Evolutionary conservation across 2,113 vertebrate genomes (phyloP), one percentile per base, ranked within the genome.

Genomic region (Chaetura pelagica): DNA sequence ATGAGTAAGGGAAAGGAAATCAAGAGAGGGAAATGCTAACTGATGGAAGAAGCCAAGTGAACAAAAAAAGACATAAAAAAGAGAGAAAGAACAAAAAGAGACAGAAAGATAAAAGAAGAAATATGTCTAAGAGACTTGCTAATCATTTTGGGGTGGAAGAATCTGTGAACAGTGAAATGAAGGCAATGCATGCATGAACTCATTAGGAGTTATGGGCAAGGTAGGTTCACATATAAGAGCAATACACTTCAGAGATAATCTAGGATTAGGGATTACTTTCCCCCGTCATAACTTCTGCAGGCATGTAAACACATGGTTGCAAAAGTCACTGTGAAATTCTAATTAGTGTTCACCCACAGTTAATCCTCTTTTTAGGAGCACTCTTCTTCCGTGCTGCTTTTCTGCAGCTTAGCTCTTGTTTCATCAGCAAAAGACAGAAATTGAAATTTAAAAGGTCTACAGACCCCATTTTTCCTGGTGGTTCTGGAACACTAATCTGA

Each of bases 401-500:
- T 38, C 84, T 55, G 12, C 61, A 67, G 63, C 49, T 68, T 19
- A 61, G 40, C 29, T 63, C 82, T 73, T 48, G 67, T 64, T 96
- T 68, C 86, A 57, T 59, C 88, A 16, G 23, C 87, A 57, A 74
- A 44, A 67, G 61, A 19, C 64, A 93, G 93, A 81, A 90, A 92
- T 34, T 76, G 85, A 24, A 81, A 67, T 27, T 32, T 35, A 19
- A 80, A 81, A 94, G 91, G 75, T 91, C 64, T 84, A 57, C 61
- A 82, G 84, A 88, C 48, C 52, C 79, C 69, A 83, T 95, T 96
- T 96, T 85, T 84, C 67, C 30, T 46, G 67, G 67, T 61, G 89
- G 55, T 61, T 87, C 69, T 89, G 94, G 76, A 84, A 38, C 76
- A 51, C 23, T 87, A 40, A 82, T 82, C 88, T 76, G 69, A 87